Evolutionary conservation across 2,113 vertebrate genomes (phyloP).

Genomic region (Ceyx cyanopectus): DNA sequence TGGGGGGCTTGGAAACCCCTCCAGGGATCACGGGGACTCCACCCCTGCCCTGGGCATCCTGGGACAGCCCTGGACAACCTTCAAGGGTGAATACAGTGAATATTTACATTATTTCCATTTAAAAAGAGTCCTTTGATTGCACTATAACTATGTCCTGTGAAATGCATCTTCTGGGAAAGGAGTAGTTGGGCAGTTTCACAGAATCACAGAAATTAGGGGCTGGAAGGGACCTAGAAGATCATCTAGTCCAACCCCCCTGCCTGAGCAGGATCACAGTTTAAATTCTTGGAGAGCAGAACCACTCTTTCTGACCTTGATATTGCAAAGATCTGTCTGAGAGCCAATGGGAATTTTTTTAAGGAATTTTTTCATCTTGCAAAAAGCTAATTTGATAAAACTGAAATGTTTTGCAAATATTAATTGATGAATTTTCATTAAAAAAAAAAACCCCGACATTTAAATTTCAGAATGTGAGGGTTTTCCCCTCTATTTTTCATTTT

Average conservation of each 20-base stretch:
- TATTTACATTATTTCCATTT: not conserved
- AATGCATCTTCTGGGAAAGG: slow-evolving; percentile 23
- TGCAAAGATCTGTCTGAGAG: not conserved
- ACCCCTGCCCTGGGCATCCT: not conserved
- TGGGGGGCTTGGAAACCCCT: not conserved
- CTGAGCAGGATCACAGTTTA: too few species aligned
- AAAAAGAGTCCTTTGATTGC: not conserved
- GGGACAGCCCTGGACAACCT: too few species aligned
- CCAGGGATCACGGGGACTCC: not conserved
- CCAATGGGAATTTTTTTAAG: not conserved
- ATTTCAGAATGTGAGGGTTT: not conserved
- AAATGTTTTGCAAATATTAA: not conserved
- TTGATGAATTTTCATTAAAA: not conserved
- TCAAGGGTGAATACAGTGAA: not conserved
- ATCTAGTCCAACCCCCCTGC: too few species aligned
- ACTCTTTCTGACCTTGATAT: not conserved
- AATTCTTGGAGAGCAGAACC: slow-evolving; percentile 15
- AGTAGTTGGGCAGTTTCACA: not conserved
- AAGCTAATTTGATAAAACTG: slow-evolving; percentile 11
- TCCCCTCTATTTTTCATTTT: not conserved
- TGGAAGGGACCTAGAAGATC: too few species aligned
- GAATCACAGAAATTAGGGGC: too few species aligned
- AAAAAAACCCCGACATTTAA: not conserved
- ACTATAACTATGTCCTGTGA: not conserved
- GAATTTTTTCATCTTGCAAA: not conserved